Base-by-base conservation (phyloP, 2,113 vertebrate genomes). In the Ptyas mucosa region DNA sequence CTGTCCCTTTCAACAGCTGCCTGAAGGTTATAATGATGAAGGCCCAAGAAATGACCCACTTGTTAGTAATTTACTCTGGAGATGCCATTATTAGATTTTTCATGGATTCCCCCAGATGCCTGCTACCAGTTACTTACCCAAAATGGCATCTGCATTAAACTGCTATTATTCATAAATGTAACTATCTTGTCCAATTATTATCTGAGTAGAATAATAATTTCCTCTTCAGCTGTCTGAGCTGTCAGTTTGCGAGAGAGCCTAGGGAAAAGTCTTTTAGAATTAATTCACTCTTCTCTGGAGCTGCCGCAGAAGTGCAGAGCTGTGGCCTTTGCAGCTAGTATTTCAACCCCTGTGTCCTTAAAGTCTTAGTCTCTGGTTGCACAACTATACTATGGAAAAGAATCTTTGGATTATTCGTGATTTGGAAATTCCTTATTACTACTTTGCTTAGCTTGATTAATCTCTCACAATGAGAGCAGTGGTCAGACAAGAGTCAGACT, bases 131-230 rank as follows among this genome's bases (percentile, higher is more conserved):
- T 55, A 75, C 51, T 88, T 88, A 91, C 93, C 87, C 87, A 85
- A 64, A 91, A 88, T 91, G 69, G 90, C 87, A 91, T 93, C 93
- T 93, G 69, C 46, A n/a, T 26, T 86, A 51, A 86, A 43, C 49
- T 53, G 93, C 69, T 86, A 57, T 61, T 93, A 86, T 69, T 75
- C 89, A 85, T 89, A 81, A 85, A 52, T 64, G 69, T 81, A 86
- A 75, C 54, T 54, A 85, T 89, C 64, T 46, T 89, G 87, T 51
- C 69, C 87, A 93, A 85, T 93, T 93, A 93, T 91, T 85, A 54
- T 86, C 90, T 52, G 90, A 85, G 85, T 64, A 86, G 69, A 93
- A 86, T 86, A 91, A 93, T 93, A 46, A 54, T 91, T 91, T 89
- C 69, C 69, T 58, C 85, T 93, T 93, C 92, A 90, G 81, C 55